phyloP scores from a whole-genome alignment of 2,888 invertebrate genomes.

The Mechanitis messenoides region DNA sequence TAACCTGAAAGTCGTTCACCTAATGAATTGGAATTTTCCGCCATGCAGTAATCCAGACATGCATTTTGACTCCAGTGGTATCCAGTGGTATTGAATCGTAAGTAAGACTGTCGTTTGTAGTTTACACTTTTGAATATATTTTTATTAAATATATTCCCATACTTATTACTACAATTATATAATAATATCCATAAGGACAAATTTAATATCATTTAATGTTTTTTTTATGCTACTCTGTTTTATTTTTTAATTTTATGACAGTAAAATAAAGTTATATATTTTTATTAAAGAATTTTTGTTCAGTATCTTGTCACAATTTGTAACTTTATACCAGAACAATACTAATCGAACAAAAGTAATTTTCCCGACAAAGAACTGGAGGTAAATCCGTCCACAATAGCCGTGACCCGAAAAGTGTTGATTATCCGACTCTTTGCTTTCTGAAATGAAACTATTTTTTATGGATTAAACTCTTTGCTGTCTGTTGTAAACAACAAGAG shows the following conservation, averaged over 20 bases:
- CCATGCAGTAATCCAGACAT: neutral
- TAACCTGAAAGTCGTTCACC: too few species aligned
- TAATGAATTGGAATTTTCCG: too few species aligned
- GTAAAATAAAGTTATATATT: too few species aligned
- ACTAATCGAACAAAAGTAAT: constrained; percentile 28
- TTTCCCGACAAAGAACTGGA: constrained; percentile 29
- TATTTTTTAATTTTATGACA: too few species aligned
- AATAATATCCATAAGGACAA: too few species aligned
- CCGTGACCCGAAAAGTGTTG: constrained; percentile 30
- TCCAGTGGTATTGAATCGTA: neutral
- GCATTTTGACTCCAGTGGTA: neutral
- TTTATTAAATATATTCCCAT: too few species aligned
- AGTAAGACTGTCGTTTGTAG: neutral
- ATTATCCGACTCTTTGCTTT: constrained; percentile 23
- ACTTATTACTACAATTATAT: too few species aligned
- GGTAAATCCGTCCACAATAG: constrained; percentile 33
- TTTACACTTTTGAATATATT: neutral
- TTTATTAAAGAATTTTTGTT: too few species aligned
- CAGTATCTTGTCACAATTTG: too few species aligned
- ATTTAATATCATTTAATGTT: too few species aligned
- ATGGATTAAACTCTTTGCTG: neutral
- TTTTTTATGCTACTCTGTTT: too few species aligned
- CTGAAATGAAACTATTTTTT: too few species aligned
- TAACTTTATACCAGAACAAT: neutral
- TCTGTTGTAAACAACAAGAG: neutral